These are phyloP conservation scores for Fregetta grallaria DNA, from an alignment of 2,113 vertebrate species.

Conservation along the genomic window DNA sequence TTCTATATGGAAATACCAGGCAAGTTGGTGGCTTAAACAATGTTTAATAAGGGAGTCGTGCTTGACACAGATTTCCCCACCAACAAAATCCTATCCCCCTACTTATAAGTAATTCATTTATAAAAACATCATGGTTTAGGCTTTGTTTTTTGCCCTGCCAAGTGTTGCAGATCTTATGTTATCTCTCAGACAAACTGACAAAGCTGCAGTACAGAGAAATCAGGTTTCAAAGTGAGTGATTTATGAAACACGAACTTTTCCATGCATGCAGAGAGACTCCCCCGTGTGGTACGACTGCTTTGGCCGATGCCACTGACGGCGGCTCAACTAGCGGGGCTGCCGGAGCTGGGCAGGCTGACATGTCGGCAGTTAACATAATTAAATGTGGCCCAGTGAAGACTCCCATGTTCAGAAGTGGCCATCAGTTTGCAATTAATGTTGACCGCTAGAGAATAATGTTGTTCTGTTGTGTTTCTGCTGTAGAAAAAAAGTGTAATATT, in stretches of 20 bases:
- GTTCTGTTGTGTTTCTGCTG: not conserved
- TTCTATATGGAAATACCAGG: not conserved
- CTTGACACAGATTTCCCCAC: not conserved
- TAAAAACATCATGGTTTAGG: not conserved
- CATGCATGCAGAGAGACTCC: conserved; percentile 65
- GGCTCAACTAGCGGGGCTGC: not conserved
- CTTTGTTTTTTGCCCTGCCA: not conserved
- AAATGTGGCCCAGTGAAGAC: not conserved
- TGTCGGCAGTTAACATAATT: not conserved
- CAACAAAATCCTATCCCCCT: not conserved
- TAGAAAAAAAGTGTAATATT: not conserved
- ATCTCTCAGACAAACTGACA: not conserved
- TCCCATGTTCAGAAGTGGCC: not conserved
- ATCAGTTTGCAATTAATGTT: not conserved
- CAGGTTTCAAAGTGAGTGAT: conserved; percentile 36
- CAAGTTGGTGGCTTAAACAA: not conserved
- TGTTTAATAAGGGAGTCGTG: not conserved
- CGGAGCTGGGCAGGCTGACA: not conserved
- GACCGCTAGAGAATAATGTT: not conserved
- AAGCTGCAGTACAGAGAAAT: conserved; percentile 11
- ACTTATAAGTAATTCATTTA: not conserved
- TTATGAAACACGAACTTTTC: conserved; percentile 1
- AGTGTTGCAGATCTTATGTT: not conserved
- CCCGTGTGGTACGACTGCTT: conserved; percentile 67
- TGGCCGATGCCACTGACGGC: not conserved